A percentile compares a stretch with the other conserved stretches of the same genome.
Conservation (phyloP, 2,113 vertebrate genomes). For the Pungitius pungitius region DNA sequence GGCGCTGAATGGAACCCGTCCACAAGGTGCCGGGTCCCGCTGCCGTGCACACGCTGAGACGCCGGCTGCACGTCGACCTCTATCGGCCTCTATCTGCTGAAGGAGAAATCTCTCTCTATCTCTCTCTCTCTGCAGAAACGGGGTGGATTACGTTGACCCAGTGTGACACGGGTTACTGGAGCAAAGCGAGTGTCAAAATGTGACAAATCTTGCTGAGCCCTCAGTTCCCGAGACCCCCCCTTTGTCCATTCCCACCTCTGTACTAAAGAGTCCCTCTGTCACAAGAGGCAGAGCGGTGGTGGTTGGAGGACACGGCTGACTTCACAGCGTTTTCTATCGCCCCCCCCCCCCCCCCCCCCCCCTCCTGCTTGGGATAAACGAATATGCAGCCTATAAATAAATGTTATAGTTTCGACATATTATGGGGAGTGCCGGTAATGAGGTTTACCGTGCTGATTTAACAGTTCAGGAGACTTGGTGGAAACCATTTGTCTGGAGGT, state of each 20-base stretch:
- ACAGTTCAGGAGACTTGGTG: slow-evolving; percentile 39
- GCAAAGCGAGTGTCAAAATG: slow-evolving; percentile 71
- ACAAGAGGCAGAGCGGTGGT: slow-evolving; percentile 32
- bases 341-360: neutral
- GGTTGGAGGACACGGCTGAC: slow-evolving; percentile 42
- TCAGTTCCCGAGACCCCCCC: slow-evolving; percentile 45
- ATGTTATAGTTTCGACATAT: neutral
- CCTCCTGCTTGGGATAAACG: neutral
- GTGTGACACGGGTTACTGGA: slow-evolving; percentile 64
- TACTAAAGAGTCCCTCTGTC: slow-evolving; percentile 59
- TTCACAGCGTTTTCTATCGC: slow-evolving; percentile 37
- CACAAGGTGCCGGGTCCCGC: neutral
- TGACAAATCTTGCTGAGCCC: slow-evolving; percentile 67
- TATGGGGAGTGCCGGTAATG: neutral
- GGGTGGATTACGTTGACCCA: slow-evolving; percentile 63
- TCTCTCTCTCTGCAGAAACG: slow-evolving; percentile 33
- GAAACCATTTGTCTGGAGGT: slow-evolving; percentile 11
- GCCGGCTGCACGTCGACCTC: slow-evolving; percentile 25
- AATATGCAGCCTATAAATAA: slow-evolving; percentile 12
- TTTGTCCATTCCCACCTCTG: slow-evolving; percentile 57
- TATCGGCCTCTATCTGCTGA: slow-evolving; percentile 30
- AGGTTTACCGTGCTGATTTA: slow-evolving; percentile 26
- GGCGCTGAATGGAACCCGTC: neutral
- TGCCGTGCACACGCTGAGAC: slow-evolving; percentile 24
- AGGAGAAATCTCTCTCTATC: slow-evolving; percentile 28